These are phyloP conservation scores for Oscheius sp. DNA, from an alignment of 2,888 invertebrate species.

Conservation along the genomic window DNA sequence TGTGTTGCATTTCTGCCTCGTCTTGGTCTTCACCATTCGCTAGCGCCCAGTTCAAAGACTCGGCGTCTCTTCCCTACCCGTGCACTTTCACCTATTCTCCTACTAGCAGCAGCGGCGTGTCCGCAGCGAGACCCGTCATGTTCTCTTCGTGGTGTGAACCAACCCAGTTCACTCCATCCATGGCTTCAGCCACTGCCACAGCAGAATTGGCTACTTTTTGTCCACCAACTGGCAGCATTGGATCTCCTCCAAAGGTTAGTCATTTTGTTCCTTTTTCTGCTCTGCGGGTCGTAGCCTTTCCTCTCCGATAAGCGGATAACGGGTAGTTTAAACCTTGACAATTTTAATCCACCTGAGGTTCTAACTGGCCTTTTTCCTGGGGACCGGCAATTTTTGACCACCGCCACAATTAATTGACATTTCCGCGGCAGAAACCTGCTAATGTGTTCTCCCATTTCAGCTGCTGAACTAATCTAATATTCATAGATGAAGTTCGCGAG, in stretches of 20 bases:
- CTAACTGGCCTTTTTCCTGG: too few species aligned
- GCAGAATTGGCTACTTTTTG: not conserved
- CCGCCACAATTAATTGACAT: too few species aligned
- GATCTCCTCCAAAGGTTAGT: constrained; percentile 18
- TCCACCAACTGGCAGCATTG: not conserved
- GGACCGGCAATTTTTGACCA: too few species aligned
- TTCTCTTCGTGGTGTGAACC: constrained; percentile 27
- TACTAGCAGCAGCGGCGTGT: not conserved
- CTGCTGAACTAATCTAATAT: too few species aligned
- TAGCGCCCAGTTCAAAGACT: constrained; percentile 1
- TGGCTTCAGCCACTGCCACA: constrained; percentile 4
- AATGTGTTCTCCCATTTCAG: too few species aligned
- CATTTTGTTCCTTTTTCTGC: not conserved
- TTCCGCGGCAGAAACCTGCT: too few species aligned
- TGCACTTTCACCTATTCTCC: constrained; percentile 2
- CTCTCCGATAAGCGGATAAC: too few species aligned
- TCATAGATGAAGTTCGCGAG: too few species aligned
- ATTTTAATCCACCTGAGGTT: too few species aligned
- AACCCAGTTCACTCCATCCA: constrained; percentile 17
- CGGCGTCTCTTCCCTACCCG: not conserved
- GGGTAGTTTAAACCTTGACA: too few species aligned
- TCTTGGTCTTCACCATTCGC: constrained; percentile 30
- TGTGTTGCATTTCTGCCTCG: constrained; percentile 7
- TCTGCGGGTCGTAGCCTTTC: too few species aligned
- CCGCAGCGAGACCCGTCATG: not conserved